Evolutionary conservation across 2,888 invertebrate species (phyloP).

Genomic region (Agrypnus murinus): DNA sequence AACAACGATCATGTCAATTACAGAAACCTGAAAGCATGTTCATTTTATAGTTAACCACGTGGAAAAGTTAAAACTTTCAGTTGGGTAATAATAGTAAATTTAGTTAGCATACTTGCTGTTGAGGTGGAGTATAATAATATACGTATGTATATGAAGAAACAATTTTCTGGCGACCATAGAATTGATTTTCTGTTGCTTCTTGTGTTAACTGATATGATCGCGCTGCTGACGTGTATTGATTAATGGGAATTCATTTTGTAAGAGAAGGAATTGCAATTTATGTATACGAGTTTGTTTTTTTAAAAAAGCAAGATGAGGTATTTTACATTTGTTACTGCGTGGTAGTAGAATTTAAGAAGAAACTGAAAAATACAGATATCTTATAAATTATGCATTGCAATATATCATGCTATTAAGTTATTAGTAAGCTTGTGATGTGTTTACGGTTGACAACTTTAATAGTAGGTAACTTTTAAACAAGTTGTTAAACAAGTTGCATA

Average conservation of each 20-base stretch:
- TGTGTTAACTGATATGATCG: conserved; percentile 12
- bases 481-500: too few relatives aligned
- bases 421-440: too few relatives aligned
- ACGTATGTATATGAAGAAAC: conserved; percentile 6
- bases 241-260: not conserved
- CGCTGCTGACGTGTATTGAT: not conserved
- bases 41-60: not conserved
- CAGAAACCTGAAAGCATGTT: conserved; percentile 29
- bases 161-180: not conserved
- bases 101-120: not conserved
- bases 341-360: too few relatives aligned
- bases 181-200: conserved; percentile 22
- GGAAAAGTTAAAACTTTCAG: not conserved
- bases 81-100: conserved; percentile 17
- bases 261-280: not conserved
- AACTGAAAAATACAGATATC: too few relatives aligned
- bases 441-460: too few relatives aligned
- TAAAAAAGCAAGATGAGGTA: not conserved
- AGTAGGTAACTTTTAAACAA: too few relatives aligned
- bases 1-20: conserved; percentile 29
- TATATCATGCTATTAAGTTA: too few relatives aligned
- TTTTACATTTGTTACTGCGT: too few relatives aligned
- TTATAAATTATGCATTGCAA: too few relatives aligned
- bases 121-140: not conserved
- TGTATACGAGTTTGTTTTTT: not conserved